A percentile compares a stretch with the other conserved stretches of the same genome.
phyloP scores from a whole-genome alignment of 1,140 invertebrate genomes.

The Penaeus vannamei region DNA sequence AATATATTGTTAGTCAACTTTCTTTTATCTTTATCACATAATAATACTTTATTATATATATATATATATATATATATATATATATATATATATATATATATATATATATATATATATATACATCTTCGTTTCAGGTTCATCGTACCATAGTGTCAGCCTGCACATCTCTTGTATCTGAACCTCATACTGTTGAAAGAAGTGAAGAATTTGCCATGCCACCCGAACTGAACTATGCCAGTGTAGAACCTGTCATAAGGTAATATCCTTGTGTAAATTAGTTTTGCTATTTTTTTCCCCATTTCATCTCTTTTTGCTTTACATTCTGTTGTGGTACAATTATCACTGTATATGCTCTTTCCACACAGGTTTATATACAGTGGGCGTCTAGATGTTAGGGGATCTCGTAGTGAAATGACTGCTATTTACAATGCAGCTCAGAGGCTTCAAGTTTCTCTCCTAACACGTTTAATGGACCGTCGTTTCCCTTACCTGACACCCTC shows the following conservation, averaged over 20 bases:
- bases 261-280: background rate
- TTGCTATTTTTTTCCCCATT: too few species aligned
- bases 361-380: slow-evolving; percentile 58
- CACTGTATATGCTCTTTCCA: slow-evolving; percentile 1
- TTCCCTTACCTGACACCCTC: slow-evolving; percentile 42
- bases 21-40: too few species aligned
- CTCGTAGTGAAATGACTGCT: slow-evolving; percentile 21
- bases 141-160: slow-evolving; percentile 29
- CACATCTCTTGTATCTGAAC: slow-evolving; percentile 34
- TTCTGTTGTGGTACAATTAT: background rate
- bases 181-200: slow-evolving; percentile 1
- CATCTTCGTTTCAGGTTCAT: slow-evolving; percentile 30
- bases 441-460: slow-evolving; percentile 41
- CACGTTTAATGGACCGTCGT: slow-evolving; percentile 32
- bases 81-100: too few species aligned
- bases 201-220: slow-evolving; percentile 11
- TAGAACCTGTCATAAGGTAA: slow-evolving; percentile 58
- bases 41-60: too few species aligned
- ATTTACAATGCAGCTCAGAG: slow-evolving; percentile 48
- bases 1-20: too few species aligned
- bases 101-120: background rate
- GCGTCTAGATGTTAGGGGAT: slow-evolving; percentile 13
- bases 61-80: too few species aligned
- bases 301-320: background rate
- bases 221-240: slow-evolving; percentile 45